Evolutionary conservation across 2,888 invertebrate genomes (phyloP).

Genomic region (Hermodice carunculata): DNA sequence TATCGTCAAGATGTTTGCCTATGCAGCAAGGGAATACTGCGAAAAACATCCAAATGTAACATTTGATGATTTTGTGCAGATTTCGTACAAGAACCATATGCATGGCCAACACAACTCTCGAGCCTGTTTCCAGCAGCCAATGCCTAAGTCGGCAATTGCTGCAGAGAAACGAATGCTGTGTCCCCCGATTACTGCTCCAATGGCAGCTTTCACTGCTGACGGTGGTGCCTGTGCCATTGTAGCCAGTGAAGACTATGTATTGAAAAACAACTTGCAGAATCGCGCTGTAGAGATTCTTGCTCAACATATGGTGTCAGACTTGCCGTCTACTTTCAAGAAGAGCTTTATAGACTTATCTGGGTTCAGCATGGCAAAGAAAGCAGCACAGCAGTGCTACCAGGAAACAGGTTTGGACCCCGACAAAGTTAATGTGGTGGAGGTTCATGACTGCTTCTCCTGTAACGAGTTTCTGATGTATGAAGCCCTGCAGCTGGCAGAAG

Average conservation of each 20-base stretch:
- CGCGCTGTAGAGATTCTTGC: conserved; percentile 28
- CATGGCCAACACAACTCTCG: conserved; percentile 58
- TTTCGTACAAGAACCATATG: conserved; percentile 58
- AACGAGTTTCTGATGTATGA: conserved; percentile 43
- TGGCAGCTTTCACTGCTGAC: conserved; percentile 48
- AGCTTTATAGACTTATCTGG: conserved; percentile 28
- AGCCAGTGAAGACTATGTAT: conserved; percentile 26
- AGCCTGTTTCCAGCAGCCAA: conserved; percentile 46
- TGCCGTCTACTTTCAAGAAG: conserved; percentile 30
- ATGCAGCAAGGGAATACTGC: conserved; percentile 61
- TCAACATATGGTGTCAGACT: conserved; percentile 36
- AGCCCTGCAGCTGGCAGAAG: conserved; percentile 46
- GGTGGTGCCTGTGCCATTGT: conserved; percentile 37
- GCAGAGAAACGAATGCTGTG: conserved; percentile 51
- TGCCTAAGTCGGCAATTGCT: conserved; percentile 40
- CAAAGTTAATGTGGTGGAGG: conserved; percentile 55
- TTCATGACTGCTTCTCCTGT: conserved; percentile 43
- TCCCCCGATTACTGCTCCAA: conserved; percentile 60
- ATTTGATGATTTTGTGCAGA: conserved; percentile 51
- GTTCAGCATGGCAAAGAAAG: conserved; percentile 28
- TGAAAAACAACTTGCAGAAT: conserved; percentile 5
- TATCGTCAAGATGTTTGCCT: conserved; percentile 63
- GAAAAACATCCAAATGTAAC: conserved; percentile 50
- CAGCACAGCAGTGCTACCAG: conserved; percentile 15
- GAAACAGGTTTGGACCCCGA: conserved; percentile 19